Percentiles rank a stretch among this genome's conserved stretches.
phyloP scores from a whole-genome alignment of 2,797 vertebrate genomes.

The Chelidonichthys spinosus region DNA sequence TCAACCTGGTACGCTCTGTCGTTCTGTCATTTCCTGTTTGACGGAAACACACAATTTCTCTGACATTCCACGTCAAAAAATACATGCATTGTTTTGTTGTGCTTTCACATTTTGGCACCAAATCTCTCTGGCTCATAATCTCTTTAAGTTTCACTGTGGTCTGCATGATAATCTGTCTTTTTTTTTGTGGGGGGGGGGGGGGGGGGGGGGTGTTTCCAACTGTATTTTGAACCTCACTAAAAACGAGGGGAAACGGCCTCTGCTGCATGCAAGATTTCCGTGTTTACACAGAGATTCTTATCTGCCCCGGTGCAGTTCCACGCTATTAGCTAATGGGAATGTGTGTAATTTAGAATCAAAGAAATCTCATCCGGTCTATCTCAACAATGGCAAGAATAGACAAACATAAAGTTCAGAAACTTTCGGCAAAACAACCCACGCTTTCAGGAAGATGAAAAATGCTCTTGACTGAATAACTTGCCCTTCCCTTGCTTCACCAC shows the following conservation, averaged over 20 bases:
- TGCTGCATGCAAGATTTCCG: constrained; percentile 56
- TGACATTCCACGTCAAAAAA: constrained; percentile 25
- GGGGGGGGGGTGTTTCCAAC: constrained; percentile 25
- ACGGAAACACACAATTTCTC: constrained; percentile 25
- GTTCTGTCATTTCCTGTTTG: constrained; percentile 48
- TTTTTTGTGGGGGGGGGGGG: constrained; percentile 67
- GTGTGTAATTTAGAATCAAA: constrained; percentile 69
- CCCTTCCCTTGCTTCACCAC: constrained; percentile 6
- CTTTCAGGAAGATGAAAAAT: neutral
- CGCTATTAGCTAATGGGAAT: constrained; percentile 75
- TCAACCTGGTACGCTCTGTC: constrained; percentile 86
- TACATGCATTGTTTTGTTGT: constrained; percentile 34
- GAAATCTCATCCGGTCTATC: constrained; percentile 30
- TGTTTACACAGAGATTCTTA: constrained; percentile 74
- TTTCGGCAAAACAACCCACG: neutral
- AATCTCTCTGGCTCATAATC: constrained; percentile 43
- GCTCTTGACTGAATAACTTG: constrained; percentile 5
- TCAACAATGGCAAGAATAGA: constrained; percentile 36
- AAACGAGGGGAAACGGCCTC: constrained; percentile 53
- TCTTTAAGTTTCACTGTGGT: constrained; percentile 35
- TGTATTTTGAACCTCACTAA: constrained; percentile 54
- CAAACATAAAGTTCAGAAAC: constrained; percentile 27
- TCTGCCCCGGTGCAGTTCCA: constrained; percentile 62
- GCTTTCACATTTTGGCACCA: constrained; percentile 49
- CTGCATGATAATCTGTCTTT: constrained; percentile 55